phyloP scores from a whole-genome alignment of 2,888 invertebrate genomes.

The Sarcophaga caerulescens region DNA sequence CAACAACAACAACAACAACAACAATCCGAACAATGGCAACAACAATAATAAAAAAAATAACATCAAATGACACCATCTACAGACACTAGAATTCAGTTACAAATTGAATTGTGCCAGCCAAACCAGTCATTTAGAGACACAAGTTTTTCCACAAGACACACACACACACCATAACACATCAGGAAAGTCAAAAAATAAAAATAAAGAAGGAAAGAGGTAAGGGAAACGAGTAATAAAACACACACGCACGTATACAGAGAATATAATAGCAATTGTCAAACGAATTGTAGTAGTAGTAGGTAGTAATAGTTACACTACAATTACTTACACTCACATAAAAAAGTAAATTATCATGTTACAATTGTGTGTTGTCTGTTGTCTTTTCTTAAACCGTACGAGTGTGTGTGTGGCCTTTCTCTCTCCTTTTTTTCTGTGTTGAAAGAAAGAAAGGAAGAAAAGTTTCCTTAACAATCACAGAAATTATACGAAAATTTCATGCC shows the following conservation, averaged over 20 bases:
- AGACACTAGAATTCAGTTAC: conserved; percentile 43
- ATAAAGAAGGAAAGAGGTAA: not conserved
- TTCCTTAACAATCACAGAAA: conserved; percentile 16
- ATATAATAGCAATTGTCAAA: not conserved
- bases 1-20: conserved; percentile 7
- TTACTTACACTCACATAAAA: conserved; percentile 4
- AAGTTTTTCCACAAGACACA: not conserved
- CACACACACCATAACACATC: not conserved
- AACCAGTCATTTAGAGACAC: conserved; percentile 36
- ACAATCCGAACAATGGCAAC: not conserved
- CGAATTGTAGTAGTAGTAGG: no score
- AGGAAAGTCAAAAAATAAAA: not conserved
- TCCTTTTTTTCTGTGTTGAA: not conserved
- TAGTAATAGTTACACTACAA: not conserved
- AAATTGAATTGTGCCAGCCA: conserved; percentile 64
- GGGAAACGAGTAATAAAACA: not conserved
- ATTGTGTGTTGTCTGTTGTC: conserved; percentile 1
- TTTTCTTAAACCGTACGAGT: not conserved
- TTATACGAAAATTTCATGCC: conserved; percentile 37
- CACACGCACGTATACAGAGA: not conserved
- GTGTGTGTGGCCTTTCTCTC: not conserved
- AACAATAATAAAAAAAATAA: not conserved
- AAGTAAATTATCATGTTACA: conserved; percentile 59
- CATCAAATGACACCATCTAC: conserved; percentile 44
- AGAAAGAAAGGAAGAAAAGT: not conserved